These are phyloP conservation scores for Eubasilissa splendida DNA, from an alignment of 2,888 invertebrate species.

Conservation along the genomic window DNA sequence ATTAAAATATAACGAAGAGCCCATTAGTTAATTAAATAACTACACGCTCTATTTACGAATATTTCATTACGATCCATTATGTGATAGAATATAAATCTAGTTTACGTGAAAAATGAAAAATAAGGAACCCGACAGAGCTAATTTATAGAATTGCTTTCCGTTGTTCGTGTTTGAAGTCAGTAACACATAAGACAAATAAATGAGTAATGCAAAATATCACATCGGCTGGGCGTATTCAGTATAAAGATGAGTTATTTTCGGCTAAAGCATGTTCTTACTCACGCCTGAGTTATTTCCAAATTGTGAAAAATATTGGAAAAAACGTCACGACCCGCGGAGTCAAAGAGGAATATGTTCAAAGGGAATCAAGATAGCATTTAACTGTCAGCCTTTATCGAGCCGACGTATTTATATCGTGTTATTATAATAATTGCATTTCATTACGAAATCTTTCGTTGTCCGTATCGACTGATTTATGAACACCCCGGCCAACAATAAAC, in stretches of 20 bases:
- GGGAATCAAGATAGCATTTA: slow-evolving; percentile 30
- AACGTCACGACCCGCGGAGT: slow-evolving; percentile 26
- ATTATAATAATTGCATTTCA: slow-evolving; percentile 46
- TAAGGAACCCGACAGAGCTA: slow-evolving; percentile 32
- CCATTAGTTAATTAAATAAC: slow-evolving; percentile 49
- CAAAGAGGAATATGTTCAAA: neutral
- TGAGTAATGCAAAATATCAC: slow-evolving; percentile 37
- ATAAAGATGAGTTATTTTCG: slow-evolving; percentile 28
- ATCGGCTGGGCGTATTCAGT: slow-evolving; percentile 5
- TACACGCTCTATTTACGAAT: slow-evolving; percentile 41
- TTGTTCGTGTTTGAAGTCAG: slow-evolving; percentile 46
- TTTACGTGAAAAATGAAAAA: slow-evolving; percentile 38
- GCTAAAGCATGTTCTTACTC: slow-evolving; percentile 7
- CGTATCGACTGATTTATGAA: slow-evolving; percentile 41
- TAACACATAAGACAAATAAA: slow-evolving; percentile 38
- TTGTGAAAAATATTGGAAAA: slow-evolving; percentile 40
- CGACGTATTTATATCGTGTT: slow-evolving; percentile 41
- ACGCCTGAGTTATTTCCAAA: slow-evolving; percentile 22
- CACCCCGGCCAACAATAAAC: slow-evolving; percentile 36
- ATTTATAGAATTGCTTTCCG: slow-evolving; percentile 42
- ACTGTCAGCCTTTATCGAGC: slow-evolving; percentile 41
- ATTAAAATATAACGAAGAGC: slow-evolving; percentile 45
- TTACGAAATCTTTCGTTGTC: slow-evolving; percentile 22
- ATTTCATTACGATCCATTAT: slow-evolving; percentile 47
- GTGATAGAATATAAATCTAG: slow-evolving; percentile 50